Conservation (phyloP, 2,113 vertebrate species). For the Takifugu flavidus region DNA sequence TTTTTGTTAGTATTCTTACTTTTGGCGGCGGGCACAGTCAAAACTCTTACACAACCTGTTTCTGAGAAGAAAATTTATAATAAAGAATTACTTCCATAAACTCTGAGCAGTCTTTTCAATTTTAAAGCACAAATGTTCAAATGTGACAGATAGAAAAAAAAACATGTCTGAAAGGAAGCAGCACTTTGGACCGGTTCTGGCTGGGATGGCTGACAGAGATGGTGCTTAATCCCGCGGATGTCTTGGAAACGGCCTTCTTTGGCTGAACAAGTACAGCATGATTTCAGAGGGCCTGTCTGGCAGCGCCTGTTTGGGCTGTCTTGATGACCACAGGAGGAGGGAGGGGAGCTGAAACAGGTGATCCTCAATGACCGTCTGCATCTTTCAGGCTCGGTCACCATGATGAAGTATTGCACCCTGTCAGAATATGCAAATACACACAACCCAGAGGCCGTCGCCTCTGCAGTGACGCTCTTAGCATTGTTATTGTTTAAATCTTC, state of each 20-base stretch:
- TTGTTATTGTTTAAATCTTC: too few relatives aligned
- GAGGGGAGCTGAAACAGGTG: slow-evolving; percentile 57
- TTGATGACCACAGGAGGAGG: slow-evolving; percentile 27
- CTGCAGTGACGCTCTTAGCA: too few relatives aligned
- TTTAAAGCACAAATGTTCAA: neutral
- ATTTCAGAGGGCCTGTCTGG: slow-evolving; percentile 54
- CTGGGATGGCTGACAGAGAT: slow-evolving; percentile 18
- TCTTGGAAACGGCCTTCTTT: slow-evolving; percentile 15
- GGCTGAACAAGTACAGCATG: slow-evolving; percentile 28
- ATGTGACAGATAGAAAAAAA: neutral
- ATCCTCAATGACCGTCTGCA: slow-evolving; percentile 35
- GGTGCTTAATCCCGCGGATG: slow-evolving; percentile 16
- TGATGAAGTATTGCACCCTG: slow-evolving; percentile 30
- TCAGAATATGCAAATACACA: slow-evolving; percentile 16
- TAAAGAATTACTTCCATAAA: neutral
- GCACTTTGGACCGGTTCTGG: neutral
- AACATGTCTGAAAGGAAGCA: neutral
- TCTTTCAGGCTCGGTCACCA: slow-evolving; percentile 9
- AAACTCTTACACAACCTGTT: too few relatives aligned
- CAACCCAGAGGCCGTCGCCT: neutral
- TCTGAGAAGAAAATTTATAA: too few relatives aligned
- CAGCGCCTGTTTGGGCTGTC: slow-evolving; percentile 57
- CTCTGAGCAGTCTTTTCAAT: neutral
- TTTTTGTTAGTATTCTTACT: too few relatives aligned
- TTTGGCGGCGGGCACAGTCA: too few relatives aligned